Percentiles rank a stretch among this genome's conserved stretches.
Evolutionary conservation across 2,888 invertebrate species (phyloP).

Genomic region (Panorpa germanica): DNA sequence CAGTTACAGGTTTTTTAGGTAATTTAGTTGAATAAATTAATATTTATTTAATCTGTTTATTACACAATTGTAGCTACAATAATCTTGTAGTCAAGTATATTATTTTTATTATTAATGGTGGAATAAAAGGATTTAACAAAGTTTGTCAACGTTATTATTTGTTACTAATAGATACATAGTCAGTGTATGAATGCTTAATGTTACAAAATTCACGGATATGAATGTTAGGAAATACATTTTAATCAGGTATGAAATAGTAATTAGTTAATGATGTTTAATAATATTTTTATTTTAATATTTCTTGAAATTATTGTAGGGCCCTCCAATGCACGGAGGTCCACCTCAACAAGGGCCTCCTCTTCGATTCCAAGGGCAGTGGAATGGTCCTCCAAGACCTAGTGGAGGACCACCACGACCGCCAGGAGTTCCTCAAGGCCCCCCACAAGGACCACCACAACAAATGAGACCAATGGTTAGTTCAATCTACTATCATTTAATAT

Average conservation of each 20-base stretch:
- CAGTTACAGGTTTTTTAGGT: no score
- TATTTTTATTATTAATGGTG: no score
- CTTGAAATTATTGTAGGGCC: constrained; percentile 20
- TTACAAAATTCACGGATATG: no score
- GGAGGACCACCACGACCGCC: constrained; percentile 29
- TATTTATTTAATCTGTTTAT: no score
- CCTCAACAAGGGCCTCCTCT: constrained; percentile 36
- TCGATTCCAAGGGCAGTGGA: constrained; percentile 25
- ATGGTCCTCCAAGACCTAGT: constrained; percentile 27
- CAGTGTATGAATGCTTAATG: no score
- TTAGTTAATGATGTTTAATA: no score
- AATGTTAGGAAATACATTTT: constrained; percentile 3
- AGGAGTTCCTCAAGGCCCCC: constrained; percentile 27
- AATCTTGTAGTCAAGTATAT: no score
- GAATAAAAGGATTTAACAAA: no score
- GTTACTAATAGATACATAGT: no score
- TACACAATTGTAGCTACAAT: no score
- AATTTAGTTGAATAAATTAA: no score
- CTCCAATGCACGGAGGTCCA: constrained; percentile 41
- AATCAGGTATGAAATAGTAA: constrained; percentile 6
- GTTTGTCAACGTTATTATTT: no score
- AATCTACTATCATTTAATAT: constrained; percentile 4
- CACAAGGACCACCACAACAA: constrained; percentile 32
- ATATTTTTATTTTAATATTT: constrained; percentile 12
- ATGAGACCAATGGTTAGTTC: constrained; percentile 35